Percentiles rank a stretch among this genome's conserved stretches.
Conservation (phyloP, 1,140 invertebrate species). For the Atta colombica region DNA sequence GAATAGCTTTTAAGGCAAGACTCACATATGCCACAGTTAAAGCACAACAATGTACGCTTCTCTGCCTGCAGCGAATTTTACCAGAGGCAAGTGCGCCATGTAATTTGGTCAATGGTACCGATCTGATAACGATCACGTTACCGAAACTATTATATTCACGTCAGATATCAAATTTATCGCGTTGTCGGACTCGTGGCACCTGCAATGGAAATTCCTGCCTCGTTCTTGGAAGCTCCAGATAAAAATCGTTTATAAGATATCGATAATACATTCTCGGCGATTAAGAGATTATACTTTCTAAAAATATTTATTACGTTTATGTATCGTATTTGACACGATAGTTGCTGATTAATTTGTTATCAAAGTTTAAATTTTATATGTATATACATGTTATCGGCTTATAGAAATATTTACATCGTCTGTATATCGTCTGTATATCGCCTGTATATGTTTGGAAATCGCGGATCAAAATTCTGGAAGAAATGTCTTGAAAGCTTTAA, state of each 20-base stretch:
- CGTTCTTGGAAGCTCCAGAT: background rate
- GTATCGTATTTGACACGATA: background rate
- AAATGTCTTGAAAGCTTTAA: background rate
- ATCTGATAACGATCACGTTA: conserved; percentile 55
- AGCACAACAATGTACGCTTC: background rate
- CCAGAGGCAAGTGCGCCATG: conserved; percentile 15
- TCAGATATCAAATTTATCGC: conserved; percentile 56
- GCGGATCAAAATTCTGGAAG: background rate
- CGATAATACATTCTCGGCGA: background rate
- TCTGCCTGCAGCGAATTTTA: conserved; percentile 9
- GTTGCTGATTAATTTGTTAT: background rate
- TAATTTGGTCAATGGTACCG: conserved; percentile 63
- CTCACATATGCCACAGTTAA: background rate
- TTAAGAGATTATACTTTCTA: background rate
- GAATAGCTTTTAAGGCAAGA: background rate
- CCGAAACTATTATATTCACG: conserved; percentile 34
- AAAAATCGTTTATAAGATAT: conserved; percentile 5
- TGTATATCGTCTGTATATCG: background rate
- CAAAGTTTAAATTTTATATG: background rate
- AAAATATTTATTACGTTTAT: conserved; percentile 14
- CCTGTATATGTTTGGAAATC: background rate
- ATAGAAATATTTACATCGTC: background rate
- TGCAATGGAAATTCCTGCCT: conserved; percentile 15
- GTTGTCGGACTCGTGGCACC: conserved; percentile 4
- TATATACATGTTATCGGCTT: background rate